These are phyloP conservation scores for Melanostoma mellinum DNA, from an alignment of 2,888 invertebrate species.

Conservation along the genomic window DNA sequence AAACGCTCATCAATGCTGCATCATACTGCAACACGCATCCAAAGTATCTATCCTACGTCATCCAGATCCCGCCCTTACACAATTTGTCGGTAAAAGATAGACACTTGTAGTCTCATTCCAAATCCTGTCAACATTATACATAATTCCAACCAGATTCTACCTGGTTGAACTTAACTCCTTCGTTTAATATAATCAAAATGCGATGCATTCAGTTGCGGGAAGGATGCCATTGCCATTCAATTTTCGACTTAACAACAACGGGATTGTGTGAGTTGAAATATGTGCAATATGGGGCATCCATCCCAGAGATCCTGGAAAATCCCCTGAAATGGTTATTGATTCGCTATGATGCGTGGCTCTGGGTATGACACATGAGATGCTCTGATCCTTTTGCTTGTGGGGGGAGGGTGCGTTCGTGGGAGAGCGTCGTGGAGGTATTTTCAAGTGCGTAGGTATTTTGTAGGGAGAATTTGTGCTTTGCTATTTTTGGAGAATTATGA, in stretches of 20 bases:
- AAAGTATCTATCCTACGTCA: background rate
- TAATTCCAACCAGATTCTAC: slow-evolving; percentile 32
- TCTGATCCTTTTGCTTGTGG: slow-evolving; percentile 50
- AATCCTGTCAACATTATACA: slow-evolving; percentile 28
- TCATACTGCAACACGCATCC: slow-evolving; percentile 40
- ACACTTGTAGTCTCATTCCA: slow-evolving; percentile 36
- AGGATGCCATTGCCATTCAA: background rate
- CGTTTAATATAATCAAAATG: slow-evolving; percentile 72
- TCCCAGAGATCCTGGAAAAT: slow-evolving; percentile 32
- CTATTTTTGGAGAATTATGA: background rate
- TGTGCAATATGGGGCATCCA: slow-evolving; percentile 41
- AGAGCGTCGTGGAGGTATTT: background rate
- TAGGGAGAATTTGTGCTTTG: slow-evolving; percentile 1
- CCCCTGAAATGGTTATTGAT: slow-evolving; percentile 36
- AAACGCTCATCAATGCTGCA: slow-evolving; percentile 64
- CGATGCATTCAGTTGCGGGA: slow-evolving; percentile 51
- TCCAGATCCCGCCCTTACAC: background rate
- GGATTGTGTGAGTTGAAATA: no score
- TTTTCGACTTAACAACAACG: no score
- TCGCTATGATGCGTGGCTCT: slow-evolving; percentile 47
- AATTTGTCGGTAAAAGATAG: background rate
- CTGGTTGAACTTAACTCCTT: slow-evolving; percentile 50
- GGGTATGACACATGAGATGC: slow-evolving; percentile 37
- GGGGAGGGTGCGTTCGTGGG: background rate
- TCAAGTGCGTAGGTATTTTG: slow-evolving; percentile 28